Percentiles rank a stretch among this genome's conserved stretches.
Evolutionary conservation across 2,888 invertebrate species (phyloP).

Genomic region (Drosophila histrio): DNA sequence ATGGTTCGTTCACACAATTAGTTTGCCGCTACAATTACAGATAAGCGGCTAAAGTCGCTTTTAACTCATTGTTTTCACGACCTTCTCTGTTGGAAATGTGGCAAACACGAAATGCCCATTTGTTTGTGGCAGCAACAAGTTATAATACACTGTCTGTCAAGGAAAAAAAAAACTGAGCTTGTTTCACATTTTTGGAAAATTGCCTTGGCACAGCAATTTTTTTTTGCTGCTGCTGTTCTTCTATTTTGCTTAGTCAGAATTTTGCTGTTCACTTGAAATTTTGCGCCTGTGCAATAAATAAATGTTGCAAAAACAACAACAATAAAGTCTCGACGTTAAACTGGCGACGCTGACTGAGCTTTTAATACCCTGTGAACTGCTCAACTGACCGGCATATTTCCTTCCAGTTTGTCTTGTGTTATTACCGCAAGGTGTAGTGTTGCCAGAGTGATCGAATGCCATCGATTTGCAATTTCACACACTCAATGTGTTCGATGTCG

Average conservation of each 20-base stretch:
- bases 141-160: constrained; percentile 36
- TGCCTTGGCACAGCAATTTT: constrained; percentile 25
- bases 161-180: constrained; percentile 35
- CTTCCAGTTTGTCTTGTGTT: constrained; percentile 7
- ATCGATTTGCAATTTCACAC: constrained; percentile 41
- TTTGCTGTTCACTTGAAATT: constrained; percentile 57
- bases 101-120: constrained; percentile 45
- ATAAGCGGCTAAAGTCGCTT: constrained; percentile 50
- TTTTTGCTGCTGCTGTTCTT: background rate
- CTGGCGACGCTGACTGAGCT: constrained; percentile 65
- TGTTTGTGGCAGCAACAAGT: constrained; percentile 62
- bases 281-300: constrained; percentile 41
- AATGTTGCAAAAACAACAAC: constrained; percentile 30
- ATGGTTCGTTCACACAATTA: constrained; percentile 61
- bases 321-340: constrained; percentile 28
- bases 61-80: constrained; percentile 59
- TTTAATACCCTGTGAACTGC: too few species aligned
- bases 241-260: constrained; percentile 17
- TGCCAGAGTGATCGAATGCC: constrained; percentile 40
- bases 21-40: constrained; percentile 54
- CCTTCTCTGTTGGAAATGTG: constrained; percentile 70
- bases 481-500: constrained; percentile 15
- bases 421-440: constrained; percentile 30
- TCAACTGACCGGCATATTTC: too few species aligned
- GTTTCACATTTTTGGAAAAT: constrained; percentile 22